phyloP scores from a whole-genome alignment of 2,113 vertebrate genomes.

The Acrocephalus arundinaceus region DNA sequence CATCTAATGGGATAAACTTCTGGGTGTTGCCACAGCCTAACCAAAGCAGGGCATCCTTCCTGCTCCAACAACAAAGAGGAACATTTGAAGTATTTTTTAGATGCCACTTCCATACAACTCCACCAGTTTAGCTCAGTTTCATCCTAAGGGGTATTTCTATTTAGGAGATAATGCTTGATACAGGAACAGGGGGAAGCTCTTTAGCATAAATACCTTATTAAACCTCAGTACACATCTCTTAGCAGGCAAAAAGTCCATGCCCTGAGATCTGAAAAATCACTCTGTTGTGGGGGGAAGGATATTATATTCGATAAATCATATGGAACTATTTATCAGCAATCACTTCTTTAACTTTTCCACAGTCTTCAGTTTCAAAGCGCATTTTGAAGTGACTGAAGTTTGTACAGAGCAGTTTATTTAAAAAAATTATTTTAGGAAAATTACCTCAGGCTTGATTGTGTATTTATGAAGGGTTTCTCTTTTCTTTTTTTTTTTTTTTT shows the following conservation, averaged over 20 bases:
- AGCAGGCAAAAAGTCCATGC: neutral
- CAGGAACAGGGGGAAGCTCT: neutral
- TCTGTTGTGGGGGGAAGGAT: conserved; percentile 46
- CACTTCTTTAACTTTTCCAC: conserved; percentile 72
- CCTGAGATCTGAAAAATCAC: conserved; percentile 14
- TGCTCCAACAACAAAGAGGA: neutral
- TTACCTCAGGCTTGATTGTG: conserved; percentile 68
- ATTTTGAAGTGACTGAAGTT: conserved; percentile 70
- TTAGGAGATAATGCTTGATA: neutral
- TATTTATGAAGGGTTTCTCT: conserved; percentile 64
- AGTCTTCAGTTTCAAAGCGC: conserved; percentile 71
- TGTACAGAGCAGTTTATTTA: conserved; percentile 61
- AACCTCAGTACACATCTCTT: conserved; percentile 9
- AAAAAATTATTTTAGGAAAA: conserved; percentile 74
- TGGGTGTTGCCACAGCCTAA: neutral
- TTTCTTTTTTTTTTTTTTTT: neutral
- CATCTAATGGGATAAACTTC: neutral
- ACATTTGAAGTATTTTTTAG: neutral
- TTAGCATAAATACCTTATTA: neutral
- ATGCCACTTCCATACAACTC: neutral
- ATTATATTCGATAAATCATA: conserved; percentile 71
- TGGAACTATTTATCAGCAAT: conserved; percentile 75
- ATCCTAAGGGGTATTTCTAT: neutral
- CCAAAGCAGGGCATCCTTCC: neutral
- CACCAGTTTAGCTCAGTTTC: neutral